Evolutionary conservation across 2,797 vertebrate species (phyloP).

Genomic region (Monodelphis domestica): DNA sequence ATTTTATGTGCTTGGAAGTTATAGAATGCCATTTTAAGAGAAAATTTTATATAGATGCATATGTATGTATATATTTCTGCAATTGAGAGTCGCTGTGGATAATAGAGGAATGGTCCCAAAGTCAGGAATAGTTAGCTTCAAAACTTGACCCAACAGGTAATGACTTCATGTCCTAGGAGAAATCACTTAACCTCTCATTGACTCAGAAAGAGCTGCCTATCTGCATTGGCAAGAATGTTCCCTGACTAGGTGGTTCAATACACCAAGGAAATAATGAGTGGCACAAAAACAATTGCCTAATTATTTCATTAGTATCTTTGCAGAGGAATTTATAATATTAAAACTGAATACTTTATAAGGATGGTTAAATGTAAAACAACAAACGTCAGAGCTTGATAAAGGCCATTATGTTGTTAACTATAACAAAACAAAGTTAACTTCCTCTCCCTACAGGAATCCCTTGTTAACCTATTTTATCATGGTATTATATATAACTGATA

Average conservation of each 20-base stretch:
- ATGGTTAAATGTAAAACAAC: constrained; percentile 43
- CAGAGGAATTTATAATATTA: constrained; percentile 29
- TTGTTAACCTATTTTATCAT: constrained; percentile 4
- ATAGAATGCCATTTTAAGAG: constrained; percentile 25
- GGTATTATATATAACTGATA: constrained; percentile 29
- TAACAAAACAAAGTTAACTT: neutral
- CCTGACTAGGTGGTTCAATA: neutral
- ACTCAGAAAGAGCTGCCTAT: neutral
- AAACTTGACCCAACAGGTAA: neutral
- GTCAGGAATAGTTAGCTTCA: neutral
- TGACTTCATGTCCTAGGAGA: neutral
- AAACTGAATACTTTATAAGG: constrained; percentile 36
- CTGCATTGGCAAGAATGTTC: neutral
- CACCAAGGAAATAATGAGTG: neutral
- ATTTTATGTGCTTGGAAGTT: constrained; percentile 56
- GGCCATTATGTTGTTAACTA: constrained; percentile 13
- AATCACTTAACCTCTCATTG: neutral
- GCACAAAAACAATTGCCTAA: neutral
- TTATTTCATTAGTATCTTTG: constrained; percentile 39
- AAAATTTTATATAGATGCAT: too few species aligned
- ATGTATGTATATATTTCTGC: neutral
- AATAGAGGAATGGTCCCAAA: neutral
- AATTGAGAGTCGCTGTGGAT: neutral
- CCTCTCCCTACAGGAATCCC: neutral
- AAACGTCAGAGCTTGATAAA: constrained; percentile 48